phyloP scores from a whole-genome alignment of 92 coral and sea anemone genomes.

The Ricordea florida region DNA sequence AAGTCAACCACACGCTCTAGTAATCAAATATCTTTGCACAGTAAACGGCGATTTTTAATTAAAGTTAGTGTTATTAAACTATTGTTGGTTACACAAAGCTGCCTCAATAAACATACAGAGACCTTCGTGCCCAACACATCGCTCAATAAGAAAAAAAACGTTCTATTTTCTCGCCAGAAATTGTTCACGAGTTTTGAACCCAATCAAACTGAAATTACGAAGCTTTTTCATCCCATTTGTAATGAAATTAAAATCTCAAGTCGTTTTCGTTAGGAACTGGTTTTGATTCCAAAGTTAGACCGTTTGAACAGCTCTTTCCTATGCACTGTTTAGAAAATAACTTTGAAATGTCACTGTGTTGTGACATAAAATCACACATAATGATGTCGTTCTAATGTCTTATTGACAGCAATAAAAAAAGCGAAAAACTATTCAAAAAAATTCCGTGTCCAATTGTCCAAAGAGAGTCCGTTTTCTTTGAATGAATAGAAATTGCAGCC shows the following conservation, averaged over 20 bases:
- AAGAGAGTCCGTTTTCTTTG: slow-evolving; percentile 16
- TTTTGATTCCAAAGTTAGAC: background rate
- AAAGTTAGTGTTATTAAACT: slow-evolving; percentile 95
- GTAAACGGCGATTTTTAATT: slow-evolving; percentile 98
- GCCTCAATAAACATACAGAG: slow-evolving; percentile 63
- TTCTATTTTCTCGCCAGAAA: no score
- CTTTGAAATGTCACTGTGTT: slow-evolving; percentile 74
- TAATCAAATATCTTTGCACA: slow-evolving; percentile 91
- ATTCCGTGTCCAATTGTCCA: slow-evolving; percentile 7
- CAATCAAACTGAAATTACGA: no score
- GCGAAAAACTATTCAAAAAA: slow-evolving; percentile 24
- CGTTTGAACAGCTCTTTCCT: slow-evolving; percentile 75
- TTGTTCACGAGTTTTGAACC: no score
- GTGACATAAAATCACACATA: slow-evolving; percentile 75
- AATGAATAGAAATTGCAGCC: background rate
- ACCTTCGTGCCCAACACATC: background rate
- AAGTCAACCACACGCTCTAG: slow-evolving; percentile 72
- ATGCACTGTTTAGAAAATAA: slow-evolving; percentile 76
- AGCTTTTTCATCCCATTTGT: slow-evolving; percentile 32
- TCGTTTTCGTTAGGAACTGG: background rate
- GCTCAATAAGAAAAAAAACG: background rate
- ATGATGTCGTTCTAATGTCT: slow-evolving; percentile 59
- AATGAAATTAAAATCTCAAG: slow-evolving; percentile 11
- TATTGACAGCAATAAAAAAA: slow-evolving; percentile 68
- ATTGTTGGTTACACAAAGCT: slow-evolving; percentile 95